These are phyloP conservation scores for Globodera ellingtonae DNA, from an alignment of 1,140 invertebrate species.

Conservation along the genomic window DNA sequence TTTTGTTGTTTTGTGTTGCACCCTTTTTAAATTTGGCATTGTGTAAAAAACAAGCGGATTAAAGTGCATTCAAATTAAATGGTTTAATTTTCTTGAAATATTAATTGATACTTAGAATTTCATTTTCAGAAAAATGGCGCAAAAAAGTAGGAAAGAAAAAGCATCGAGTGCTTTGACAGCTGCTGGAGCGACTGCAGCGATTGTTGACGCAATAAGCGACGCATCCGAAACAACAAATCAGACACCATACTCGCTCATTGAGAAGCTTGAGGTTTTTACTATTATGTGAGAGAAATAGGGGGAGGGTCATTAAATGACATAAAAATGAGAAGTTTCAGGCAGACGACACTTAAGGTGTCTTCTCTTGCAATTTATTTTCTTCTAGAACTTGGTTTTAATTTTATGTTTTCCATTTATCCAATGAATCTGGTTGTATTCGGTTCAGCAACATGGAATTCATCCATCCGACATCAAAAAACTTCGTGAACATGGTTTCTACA, in stretches of 20 bases:
- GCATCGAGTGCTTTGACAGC: conserved; percentile 20
- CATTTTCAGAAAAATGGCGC: conserved; percentile 2
- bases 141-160: conserved; percentile 24
- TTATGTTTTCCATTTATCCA: not conserved
- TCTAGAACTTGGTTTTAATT: not conserved
- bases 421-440: conserved; percentile 25
- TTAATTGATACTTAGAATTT: no score
- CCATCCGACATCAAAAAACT: conserved; percentile 87
- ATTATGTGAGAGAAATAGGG: not conserved
- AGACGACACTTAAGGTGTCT: no score
- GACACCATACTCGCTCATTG: conserved; percentile 29
- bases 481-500: conserved; percentile 86
- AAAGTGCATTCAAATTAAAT: no score
- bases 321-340: no score
- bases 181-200: conserved; percentile 22
- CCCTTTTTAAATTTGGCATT: no score
- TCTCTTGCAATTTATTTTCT: no score
- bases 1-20: no score
- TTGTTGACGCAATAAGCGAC: conserved; percentile 34
- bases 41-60: no score
- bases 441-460: conserved; percentile 53
- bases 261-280: conserved; percentile 37
- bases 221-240: conserved; percentile 22
- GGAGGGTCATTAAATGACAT: no score
- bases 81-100: no score